These are phyloP conservation scores for Hybognathus amarus DNA, from an alignment of 2,797 vertebrate species.

Conservation along the genomic window DNA sequence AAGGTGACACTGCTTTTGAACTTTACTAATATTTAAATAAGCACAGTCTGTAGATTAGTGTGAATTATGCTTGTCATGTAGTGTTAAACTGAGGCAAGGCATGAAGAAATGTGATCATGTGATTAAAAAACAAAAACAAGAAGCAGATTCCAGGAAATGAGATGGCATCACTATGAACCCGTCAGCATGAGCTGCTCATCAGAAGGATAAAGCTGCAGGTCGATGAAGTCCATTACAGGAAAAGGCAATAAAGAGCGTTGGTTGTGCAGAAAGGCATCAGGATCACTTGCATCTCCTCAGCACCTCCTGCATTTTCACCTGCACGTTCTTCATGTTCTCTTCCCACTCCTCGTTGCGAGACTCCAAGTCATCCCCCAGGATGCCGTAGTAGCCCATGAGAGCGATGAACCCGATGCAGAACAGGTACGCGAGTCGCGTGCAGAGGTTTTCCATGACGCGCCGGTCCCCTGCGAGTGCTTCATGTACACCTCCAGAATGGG, in stretches of 20 bases:
- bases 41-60: conserved; percentile 12
- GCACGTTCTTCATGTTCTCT: conserved; percentile 78
- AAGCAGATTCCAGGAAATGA: not conserved
- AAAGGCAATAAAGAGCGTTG: not conserved
- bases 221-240: conserved; percentile 6
- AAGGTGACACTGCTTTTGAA: not conserved
- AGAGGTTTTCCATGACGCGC: conserved; percentile 76
- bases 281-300: conserved; percentile 74
- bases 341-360: conserved; percentile 77
- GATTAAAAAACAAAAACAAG: not conserved
- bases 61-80: not conserved
- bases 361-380: conserved; percentile 79
- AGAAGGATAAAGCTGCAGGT: not conserved
- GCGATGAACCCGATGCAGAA: conserved; percentile 85
- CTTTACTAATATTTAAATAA: not conserved
- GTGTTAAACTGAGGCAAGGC: not conserved
- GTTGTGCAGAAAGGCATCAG: not conserved
- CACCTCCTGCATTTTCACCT: conserved; percentile 79
- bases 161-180: not conserved
- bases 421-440: conserved; percentile 80
- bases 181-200: not conserved
- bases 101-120: not conserved
- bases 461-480: conserved; percentile 74
- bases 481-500: conserved; percentile 82
- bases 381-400: conserved; percentile 78